Base-by-base conservation (phyloP, 2,113 vertebrate species). In the Neotoma lepida region DNA sequence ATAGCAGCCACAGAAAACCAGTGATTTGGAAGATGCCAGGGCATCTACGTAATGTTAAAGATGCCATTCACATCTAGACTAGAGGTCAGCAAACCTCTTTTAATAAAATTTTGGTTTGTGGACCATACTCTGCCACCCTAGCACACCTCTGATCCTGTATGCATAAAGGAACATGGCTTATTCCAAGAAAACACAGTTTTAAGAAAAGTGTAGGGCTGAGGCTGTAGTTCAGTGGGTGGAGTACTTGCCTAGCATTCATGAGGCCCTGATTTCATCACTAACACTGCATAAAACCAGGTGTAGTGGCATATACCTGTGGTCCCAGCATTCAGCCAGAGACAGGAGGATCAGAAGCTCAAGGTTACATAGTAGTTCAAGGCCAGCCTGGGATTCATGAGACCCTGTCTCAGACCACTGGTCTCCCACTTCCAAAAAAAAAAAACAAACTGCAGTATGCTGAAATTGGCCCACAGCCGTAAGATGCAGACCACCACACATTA, bases 1-100 rank as follows among this genome's bases (percentile, higher is more conserved):
- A 39, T 8, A 88, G 66, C 26, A 85, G 82, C 73, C 54, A 18
- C 61, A 30, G 73, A 77, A 82, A 88, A 28, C 74, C 39, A n/a
- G 58, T 35, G 56, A 12, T 51, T 18, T 0, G 33, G 35, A 49
- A 24, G 4, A 28, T 1, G 20, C 56, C 6, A 22, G 35, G n/a
- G 56, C 46, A n/a, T 5, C 46, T 82, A 56, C 2, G 1, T 54
- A 89, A 76, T 94, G 86, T 84, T 85, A 92, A 96, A 51, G 64
- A 90, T n/a, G 33, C 39, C 78, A n/a, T 63, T 64, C 85, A 93
- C 63, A 93, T 88, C 86, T 89, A 93, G 63, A 91, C 86, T n/a
- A 93, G 64, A 92, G 70, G n/a, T 96, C 9, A 39, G 81, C 77
- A 93, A 93, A 84, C 49, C 68, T 70, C 54, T 90, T 58, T 71